Evolutionary conservation across 1,140 invertebrate genomes (phyloP).

Genomic region (Mya arenaria): DNA sequence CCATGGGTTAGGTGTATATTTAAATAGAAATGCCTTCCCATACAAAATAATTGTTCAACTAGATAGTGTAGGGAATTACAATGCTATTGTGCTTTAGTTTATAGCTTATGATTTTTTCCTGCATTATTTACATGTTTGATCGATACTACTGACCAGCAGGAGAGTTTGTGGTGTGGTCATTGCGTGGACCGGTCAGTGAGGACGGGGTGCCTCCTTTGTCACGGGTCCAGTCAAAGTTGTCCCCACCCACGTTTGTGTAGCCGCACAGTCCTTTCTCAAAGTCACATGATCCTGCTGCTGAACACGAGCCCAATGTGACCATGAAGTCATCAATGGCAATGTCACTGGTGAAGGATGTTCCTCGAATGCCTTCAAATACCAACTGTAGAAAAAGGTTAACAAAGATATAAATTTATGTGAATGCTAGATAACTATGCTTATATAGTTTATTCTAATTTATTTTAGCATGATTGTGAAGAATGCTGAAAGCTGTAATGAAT

Average conservation of each 20-base stretch:
- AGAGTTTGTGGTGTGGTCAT: conserved; percentile 74
- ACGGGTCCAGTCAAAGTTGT: conserved; percentile 77
- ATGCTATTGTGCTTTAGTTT: too few relatives aligned
- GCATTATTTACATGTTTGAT: too few relatives aligned
- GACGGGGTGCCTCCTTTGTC: conserved; percentile 64
- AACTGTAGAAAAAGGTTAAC: conserved; percentile 60
- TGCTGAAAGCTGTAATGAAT: too few relatives aligned
- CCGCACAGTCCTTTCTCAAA: conserved; percentile 75
- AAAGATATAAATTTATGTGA: too few relatives aligned
- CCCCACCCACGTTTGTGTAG: conserved; percentile 68
- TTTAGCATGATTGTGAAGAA: too few relatives aligned
- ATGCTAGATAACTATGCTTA: too few relatives aligned
- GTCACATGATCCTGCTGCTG: conserved; percentile 65
- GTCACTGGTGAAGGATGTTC: conserved; percentile 83
- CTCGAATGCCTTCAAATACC: conserved; percentile 66
- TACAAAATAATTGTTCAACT: too few relatives aligned
- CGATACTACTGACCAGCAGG: conserved; percentile 62
- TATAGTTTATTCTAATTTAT: too few relatives aligned
- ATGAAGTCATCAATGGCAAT: conserved; percentile 88
- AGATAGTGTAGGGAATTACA: too few relatives aligned
- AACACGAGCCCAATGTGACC: conserved; percentile 57
- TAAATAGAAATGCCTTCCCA: too few relatives aligned
- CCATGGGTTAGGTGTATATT: too few relatives aligned
- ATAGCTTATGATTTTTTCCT: too few relatives aligned
- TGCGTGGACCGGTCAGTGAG: conserved; percentile 67